Percentiles rank a stretch among this genome's conserved stretches.
These are phyloP conservation scores for Caenorhabditis sp. DNA, from an alignment of 2,888 invertebrate species.

Conservation along the genomic window DNA sequence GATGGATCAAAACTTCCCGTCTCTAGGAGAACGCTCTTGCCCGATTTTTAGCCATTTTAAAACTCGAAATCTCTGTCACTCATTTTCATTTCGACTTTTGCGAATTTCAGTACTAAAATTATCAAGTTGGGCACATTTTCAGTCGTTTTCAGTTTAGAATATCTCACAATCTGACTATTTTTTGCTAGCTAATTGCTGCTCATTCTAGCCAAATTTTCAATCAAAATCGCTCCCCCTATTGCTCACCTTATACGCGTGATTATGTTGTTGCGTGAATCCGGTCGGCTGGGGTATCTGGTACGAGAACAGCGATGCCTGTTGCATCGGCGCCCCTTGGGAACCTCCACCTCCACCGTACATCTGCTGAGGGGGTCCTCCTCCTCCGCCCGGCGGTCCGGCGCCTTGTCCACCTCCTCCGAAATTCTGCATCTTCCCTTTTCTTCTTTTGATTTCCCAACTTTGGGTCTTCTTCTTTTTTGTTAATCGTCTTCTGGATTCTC, in stretches of 20 bases:
- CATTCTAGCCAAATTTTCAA: neutral
- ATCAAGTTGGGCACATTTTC: neutral
- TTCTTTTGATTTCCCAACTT: neutral
- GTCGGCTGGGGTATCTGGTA: constrained; percentile 11
- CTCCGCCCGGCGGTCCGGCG: constrained; percentile 19
- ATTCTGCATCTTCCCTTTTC: constrained; percentile 43
- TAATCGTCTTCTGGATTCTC: too few species aligned
- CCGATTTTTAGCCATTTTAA: too few species aligned
- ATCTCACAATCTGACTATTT: neutral
- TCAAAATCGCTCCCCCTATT: neutral
- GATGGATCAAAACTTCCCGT: neutral
- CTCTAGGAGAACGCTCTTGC: too few species aligned
- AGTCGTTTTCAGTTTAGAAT: neutral
- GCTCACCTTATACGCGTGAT: constrained; percentile 9
- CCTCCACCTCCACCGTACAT: constrained; percentile 27
- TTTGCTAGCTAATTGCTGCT: neutral
- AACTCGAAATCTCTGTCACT: too few species aligned
- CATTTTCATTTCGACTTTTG: too few species aligned
- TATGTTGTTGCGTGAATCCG: neutral
- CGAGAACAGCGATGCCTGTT: neutral
- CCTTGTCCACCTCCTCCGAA: constrained; percentile 20
- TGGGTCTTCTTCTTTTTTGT: too few species aligned
- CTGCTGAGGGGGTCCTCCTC: neutral
- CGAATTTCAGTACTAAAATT: too few species aligned
- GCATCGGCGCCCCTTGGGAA: neutral